These are phyloP conservation scores for Hermaeophaga mercurialis DNA, from an alignment of 2,888 invertebrate genomes.

Conservation along the genomic window DNA sequence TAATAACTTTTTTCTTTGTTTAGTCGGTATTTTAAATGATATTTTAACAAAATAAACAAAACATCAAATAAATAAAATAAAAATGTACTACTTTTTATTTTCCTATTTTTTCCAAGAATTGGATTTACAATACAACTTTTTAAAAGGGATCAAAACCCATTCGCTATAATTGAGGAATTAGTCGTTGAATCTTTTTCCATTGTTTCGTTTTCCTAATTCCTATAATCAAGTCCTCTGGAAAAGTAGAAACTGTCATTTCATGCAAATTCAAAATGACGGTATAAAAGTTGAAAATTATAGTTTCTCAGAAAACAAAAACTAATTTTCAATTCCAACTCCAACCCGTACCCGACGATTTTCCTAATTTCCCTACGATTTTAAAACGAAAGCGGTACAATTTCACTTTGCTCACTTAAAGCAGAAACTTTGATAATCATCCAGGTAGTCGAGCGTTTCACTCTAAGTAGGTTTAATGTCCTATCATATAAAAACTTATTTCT, in stretches of 20 bases:
- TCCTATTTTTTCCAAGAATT: no score
- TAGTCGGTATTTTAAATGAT: no score
- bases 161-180: not conserved
- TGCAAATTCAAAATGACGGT: conserved; percentile 6
- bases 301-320: conserved; percentile 9
- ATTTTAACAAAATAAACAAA: no score
- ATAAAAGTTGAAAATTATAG: conserved; percentile 9
- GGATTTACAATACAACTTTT: no score
- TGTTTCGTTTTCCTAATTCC: not conserved
- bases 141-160: no score
- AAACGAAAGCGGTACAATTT: conserved; percentile 15
- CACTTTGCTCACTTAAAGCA: conserved; percentile 13
- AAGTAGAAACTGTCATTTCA: conserved; percentile 11
- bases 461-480: conserved; percentile 3
- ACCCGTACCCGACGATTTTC: conserved; percentile 6
- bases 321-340: conserved; percentile 19
- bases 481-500: conserved; percentile 7
- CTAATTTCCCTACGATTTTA: conserved; percentile 13
- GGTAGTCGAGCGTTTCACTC: conserved; percentile 3
- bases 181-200: not conserved
- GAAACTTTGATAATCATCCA: conserved; percentile 20
- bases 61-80: no score
- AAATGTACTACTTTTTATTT: no score
- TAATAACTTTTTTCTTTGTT: no score
- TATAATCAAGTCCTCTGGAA: conserved; percentile 2